Evolutionary conservation across 2,888 invertebrate genomes (phyloP), one percentile per base, ranked within the genome.

Genomic region (Caenorhabditis doughertyi): DNA sequence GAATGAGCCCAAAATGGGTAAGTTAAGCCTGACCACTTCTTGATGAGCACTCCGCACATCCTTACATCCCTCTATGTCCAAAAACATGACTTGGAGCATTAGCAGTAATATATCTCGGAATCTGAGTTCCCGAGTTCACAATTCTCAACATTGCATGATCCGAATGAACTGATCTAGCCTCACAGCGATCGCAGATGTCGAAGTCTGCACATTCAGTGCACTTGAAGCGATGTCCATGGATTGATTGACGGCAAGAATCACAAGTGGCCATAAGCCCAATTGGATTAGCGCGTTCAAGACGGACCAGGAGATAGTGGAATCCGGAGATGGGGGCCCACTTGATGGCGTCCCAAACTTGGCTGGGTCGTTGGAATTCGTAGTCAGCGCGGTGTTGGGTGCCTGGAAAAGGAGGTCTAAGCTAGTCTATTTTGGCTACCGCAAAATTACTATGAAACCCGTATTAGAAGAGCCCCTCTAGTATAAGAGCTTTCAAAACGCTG

Each of bases 61-160:
- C n/a, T n/a, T n/a, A n/a, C n/a, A n/a, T n/a, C n/a, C n/a, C n/a
- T 35, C 35, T 7, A 35, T 35, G 35, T 35, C 35, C 51, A 18
- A 55, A 55, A 27, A 55, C 55, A 55, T 27, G 29, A 3, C 27
- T 55, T 8, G 55, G 55, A 27, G 55, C 55, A 55, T 55, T 55
- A 1, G 25, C 55, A 29, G 27, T 55, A 7, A 55, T 55, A n/a
- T 55, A 55, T 27, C 29, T 16, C n/a, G 55, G 55, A 16, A 55
- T 29, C 3, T 55, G 29, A 29, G 27, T 29, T n/a, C 55, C 55
- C 2, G 9, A 13, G 44, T n/a, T 44, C n/a, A 55, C 58, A 39
- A 58, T 35, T n/a, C 58, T 16, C 3, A 58, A 18, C 58, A 58
- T 58, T 9, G 58, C 39, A 39, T 58, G 58, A 13, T 35, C 21